These are phyloP conservation scores for Ophion ellenae DNA, from an alignment of 2,888 invertebrate species.

Conservation along the genomic window DNA sequence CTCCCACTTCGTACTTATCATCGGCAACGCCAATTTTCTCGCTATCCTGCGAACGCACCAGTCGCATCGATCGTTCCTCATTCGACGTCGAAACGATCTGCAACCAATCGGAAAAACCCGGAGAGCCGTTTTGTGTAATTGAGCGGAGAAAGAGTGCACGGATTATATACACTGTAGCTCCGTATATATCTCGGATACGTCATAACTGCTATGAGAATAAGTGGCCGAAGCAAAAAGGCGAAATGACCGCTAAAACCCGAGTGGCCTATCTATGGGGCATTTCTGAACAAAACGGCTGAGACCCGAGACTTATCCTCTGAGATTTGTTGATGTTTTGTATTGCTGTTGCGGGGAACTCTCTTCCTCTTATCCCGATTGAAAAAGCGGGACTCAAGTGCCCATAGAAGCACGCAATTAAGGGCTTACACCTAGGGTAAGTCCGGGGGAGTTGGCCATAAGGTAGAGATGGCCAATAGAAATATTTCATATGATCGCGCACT, in stretches of 20 bases:
- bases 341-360: not conserved
- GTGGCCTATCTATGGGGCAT: not conserved
- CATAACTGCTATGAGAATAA: not conserved
- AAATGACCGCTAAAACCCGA: not conserved
- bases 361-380: not conserved
- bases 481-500: too few species aligned
- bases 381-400: not conserved
- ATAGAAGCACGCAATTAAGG: not conserved
- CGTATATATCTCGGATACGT: not conserved
- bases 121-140: not conserved
- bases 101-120: not conserved
- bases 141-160: not conserved
- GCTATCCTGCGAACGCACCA: not conserved
- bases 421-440: not conserved
- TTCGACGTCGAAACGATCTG: slow-evolving; percentile 20
- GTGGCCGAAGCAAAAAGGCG: not conserved
- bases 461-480: too few species aligned
- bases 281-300: not conserved
- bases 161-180: not conserved
- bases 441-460: too few species aligned
- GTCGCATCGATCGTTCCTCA: slow-evolving; percentile 7
- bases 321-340: not conserved
- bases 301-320: not conserved
- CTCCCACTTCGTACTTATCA: not conserved
- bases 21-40: not conserved